Conservation (phyloP, 2,113 vertebrate genomes). For the Pluvialis apricaria region DNA sequence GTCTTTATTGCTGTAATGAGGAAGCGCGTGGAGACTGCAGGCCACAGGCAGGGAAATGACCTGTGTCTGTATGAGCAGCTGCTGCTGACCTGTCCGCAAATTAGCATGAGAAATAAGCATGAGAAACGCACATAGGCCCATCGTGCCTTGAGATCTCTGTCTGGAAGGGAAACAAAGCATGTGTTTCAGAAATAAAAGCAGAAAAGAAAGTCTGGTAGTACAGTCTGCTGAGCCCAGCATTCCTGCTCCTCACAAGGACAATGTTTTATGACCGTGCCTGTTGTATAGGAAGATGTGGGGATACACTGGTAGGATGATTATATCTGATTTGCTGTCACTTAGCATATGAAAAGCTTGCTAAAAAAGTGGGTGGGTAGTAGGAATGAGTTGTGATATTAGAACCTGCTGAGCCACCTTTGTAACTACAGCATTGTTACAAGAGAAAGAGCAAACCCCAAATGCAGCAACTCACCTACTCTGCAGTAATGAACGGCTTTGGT, state of each 20-base stretch:
- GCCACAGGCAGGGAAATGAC: background rate
- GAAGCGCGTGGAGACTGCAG: background rate
- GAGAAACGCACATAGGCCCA: background rate
- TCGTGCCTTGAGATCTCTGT: background rate
- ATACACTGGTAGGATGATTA: background rate
- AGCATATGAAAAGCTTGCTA: slow-evolving; percentile 49
- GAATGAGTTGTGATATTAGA: slow-evolving; percentile 11
- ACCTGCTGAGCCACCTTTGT: slow-evolving; percentile 27
- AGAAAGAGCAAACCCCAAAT: background rate
- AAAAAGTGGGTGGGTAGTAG: background rate
- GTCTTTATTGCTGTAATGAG: background rate
- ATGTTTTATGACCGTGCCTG: background rate
- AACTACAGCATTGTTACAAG: background rate
- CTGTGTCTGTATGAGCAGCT: background rate
- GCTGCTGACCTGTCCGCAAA: slow-evolving; percentile 1
- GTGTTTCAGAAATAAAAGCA: background rate
- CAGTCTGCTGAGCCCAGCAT: background rate
- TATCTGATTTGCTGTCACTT: slow-evolving; percentile 23
- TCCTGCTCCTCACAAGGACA: background rate
- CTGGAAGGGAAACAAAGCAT: background rate
- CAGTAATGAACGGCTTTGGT: background rate
- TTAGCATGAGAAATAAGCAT: background rate
- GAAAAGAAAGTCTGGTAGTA: background rate
- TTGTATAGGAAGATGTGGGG: background rate
- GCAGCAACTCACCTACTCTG: background rate